Base-by-base conservation (phyloP, 2,113 vertebrate genomes). In the Rhagologus leucostigma region DNA sequence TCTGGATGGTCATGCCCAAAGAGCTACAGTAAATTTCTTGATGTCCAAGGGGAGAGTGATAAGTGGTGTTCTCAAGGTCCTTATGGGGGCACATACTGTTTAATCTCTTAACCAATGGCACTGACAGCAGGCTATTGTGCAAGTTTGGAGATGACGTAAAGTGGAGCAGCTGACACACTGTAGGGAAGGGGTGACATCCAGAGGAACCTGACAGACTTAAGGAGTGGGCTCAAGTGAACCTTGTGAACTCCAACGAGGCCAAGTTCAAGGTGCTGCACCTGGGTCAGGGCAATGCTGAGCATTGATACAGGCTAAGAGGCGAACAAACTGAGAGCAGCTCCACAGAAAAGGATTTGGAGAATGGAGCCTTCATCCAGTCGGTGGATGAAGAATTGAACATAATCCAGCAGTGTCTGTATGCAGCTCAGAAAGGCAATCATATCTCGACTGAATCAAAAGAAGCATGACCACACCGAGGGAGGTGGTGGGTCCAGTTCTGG, bases 281-380 rank as follows among this genome's bases (percentile, higher is more conserved):
- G 11, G 5, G 8, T 29, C 0, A 0, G 6, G 4, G 16, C 26
- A 63, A 37, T 56, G 16, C 7, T 8, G n/a, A 9, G 1, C 1
- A 52, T 11, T 19, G 30, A 1, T 5, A 50, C 4, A 52, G 33
- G 2, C 7, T 57, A 17, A 4, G 9, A 10, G 15, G 7, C 29
- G 19, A 23, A 44, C 9, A 12, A 23, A 29, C 18, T 20, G 27
- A 44, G 32, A 81, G 4, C 37, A 81, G 27, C 6, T 7, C 29
- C 29, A 33, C 7, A 59, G 44, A 29, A 33, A 39, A 67, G 33
- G 52, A 20, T 67, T 37, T 74, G 52, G 16, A 74, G 13, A 65
- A 23, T 13, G 8, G 21, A 50, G 21, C 50, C 7, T 42, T 68
- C 26, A 17, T 68, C 24, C 37, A 26, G 32, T 11, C 3, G 2